Evolutionary conservation across 1,140 invertebrate species (phyloP), one percentile per base, ranked within the genome.

Genomic region (Amyelois transitella): DNA sequence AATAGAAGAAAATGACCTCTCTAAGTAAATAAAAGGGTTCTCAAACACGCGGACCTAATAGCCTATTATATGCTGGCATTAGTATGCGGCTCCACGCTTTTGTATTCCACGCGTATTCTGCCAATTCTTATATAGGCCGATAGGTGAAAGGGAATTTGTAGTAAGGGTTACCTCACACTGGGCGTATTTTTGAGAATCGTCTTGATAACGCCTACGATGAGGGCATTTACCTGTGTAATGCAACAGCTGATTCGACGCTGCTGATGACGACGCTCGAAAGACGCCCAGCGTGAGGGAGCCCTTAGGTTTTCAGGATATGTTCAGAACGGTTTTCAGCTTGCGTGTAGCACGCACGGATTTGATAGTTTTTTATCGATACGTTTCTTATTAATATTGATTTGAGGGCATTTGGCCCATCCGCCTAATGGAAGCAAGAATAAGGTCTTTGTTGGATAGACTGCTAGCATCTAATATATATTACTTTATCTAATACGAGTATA

Each of bases 11-110:
- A 38, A 38, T 38, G 32, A 38, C 32, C 32, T 38, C 32, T 38
- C 32, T 38, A 38, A 38, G 45, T 48, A 21, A 48, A 48, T 48
- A 48, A 48, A 48, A 48, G 45, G 17, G 18, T 6, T 21, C 19
- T 21, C 45, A 17, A 22, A 22, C 21, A 21, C 45, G 20, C 45
- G 14, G 12, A 48, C 45, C 45, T 48, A 48, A 48, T 48, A 19
- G 45, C 19, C 45, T 48, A 48, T 48, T 48, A 48, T 48, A 19
- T 48, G n/a, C 20, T 0, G 8, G 20, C 20, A 48, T 48, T 48
- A 48, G 45, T 48, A 48, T 48, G 18, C 45, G 6, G 18, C 45
- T 20, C 19, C 18, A 38, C 32, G 32, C 32, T 19, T 48, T 48
- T 48, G 45, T 48, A 48, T 48, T 48, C 45, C 18, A 21, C 45